These are phyloP conservation scores for Centropus unirufus DNA, from an alignment of 2,113 vertebrate species.

Conservation along the genomic window DNA sequence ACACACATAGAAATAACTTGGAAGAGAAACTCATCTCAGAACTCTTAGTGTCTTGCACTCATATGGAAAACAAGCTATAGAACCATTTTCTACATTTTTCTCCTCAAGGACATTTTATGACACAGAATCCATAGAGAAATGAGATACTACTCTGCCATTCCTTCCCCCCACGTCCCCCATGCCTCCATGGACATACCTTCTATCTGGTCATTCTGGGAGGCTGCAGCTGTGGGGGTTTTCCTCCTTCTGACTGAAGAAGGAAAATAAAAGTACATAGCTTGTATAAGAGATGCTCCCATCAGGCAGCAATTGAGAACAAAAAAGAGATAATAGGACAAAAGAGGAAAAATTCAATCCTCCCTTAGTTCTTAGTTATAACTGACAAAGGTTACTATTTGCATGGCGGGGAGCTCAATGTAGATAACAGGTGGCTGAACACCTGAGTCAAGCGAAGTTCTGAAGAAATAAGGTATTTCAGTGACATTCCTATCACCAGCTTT, in stretches of 20 bases:
- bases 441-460: neutral
- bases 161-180: no score
- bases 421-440: neutral
- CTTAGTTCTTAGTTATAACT: neutral
- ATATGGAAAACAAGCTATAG: neutral
- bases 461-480: neutral
- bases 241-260: neutral
- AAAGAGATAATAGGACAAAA: neutral
- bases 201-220: neutral
- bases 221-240: neutral
- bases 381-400: neutral
- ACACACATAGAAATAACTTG: neutral
- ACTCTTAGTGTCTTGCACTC: neutral
- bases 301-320: neutral
- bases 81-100: neutral
- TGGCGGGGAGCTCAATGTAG: neutral
- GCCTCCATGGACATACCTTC: neutral
- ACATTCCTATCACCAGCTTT: neutral
- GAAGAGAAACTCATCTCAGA: neutral
- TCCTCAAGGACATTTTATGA: neutral
- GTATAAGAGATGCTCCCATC: neutral
- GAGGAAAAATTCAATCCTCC: accelerated
- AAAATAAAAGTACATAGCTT: neutral
- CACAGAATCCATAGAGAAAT: neutral
- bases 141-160: neutral